A percentile compares a stretch with the other conserved stretches of the same genome.
Conservation (phyloP, 2,888 invertebrate genomes). For the Caenorhabditis auriculariae region DNA sequence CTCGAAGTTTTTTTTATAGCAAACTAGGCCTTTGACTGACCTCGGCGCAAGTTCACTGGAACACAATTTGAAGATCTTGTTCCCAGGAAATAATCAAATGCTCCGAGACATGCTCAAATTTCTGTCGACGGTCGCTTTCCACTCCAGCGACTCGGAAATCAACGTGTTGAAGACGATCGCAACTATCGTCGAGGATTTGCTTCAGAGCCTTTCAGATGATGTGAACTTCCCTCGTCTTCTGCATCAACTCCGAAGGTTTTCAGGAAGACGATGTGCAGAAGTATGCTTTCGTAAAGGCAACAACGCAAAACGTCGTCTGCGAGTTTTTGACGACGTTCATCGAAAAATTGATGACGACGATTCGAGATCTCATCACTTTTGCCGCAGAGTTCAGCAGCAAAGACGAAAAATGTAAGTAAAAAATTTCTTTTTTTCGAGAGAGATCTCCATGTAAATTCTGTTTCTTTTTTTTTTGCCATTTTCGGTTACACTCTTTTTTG, state of each 20-base stretch:
- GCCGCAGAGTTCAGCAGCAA: conserved; percentile 5
- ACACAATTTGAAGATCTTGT: too few relatives aligned
- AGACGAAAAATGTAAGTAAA: not conserved
- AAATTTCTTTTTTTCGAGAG: not conserved
- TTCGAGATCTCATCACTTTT: conserved; percentile 1
- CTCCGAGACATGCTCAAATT: conserved; percentile 12
- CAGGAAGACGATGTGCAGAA: conserved; percentile 2
- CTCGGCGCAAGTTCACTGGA: too few relatives aligned
- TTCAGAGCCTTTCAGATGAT: conserved; percentile 5
- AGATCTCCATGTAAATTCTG: too few relatives aligned
- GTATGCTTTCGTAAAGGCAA: conserved; percentile 3
- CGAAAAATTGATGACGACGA: conserved; percentile 1
- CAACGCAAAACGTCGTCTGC: not conserved
- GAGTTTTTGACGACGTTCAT: conserved; percentile 2
- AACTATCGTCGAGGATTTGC: conserved; percentile 6
- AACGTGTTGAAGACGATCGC: not conserved
- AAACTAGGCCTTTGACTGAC: too few relatives aligned
- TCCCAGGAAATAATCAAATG: conserved; percentile 9
- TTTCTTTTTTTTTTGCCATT: not conserved
- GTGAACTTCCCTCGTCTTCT: too few relatives aligned
- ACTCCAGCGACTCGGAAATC: not conserved
- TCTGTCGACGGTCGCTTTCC: not conserved
- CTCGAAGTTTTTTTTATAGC: too few relatives aligned
- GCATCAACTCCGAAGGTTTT: not conserved
- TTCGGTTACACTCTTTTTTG: too few relatives aligned